Evolutionary conservation across 2,888 invertebrate species (phyloP), one percentile per base, ranked within the genome.

Genomic region (Ophraella communa): DNA sequence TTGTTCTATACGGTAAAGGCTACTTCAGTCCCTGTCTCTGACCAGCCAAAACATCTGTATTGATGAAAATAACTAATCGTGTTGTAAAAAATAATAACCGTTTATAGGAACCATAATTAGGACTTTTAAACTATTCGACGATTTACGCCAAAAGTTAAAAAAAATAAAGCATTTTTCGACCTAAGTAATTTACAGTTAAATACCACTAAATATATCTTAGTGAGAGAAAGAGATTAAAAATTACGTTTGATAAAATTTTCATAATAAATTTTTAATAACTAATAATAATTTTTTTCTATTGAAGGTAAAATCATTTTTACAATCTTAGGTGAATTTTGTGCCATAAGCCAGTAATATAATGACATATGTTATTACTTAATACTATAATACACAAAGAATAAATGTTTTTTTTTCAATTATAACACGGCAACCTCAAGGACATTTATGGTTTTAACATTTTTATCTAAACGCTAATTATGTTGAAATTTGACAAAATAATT

Each of bases 11-110:
- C 42, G 23, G 39, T 42, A 55, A 55, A 44, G 44, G 44, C 39
- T 39, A 55, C 39, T 55, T 44, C 55, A 55, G 23, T 44, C 44
- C 44, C 44, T 39, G 33, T 56, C 49, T 51, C 49, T 24, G 51
- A 20, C 62, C 27, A 45, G 20, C 56, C 20, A 56, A 62, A 62
- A 56, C 62, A 62, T 62, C 62, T 62, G 62, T 62, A 62, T 51
- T 56, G 56, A 49, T 55, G 55, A n/a, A 62, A 56, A 60, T 60
- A 60, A 60, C 49, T 51, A 27, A 51, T 51, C 23, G n/a, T 27
- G 14, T 17, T 27, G 21, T 45, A 10, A 21, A 27, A 30, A 30
- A 10, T 10, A 30, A 51, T 27, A 49, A 49, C 14, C 49, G 20
- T 51, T 51, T n/a, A 51, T 51, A 7, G 17, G 24, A 10, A 7